Base-by-base conservation (phyloP, 2,888 invertebrate species). In the Drosophila vallismaia region DNA sequence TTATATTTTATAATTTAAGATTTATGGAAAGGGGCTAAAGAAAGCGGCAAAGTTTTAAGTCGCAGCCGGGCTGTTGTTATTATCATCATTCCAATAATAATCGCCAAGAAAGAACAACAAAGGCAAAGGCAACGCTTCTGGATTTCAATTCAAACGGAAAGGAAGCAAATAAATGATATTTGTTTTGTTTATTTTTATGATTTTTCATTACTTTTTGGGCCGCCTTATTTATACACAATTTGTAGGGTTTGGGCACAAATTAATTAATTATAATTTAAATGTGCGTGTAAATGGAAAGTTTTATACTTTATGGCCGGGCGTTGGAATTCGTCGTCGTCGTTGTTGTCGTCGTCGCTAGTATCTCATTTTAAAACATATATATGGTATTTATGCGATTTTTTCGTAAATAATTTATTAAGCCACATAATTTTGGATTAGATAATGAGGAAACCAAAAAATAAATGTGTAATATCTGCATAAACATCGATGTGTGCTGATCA, bases 341-440 rank as follows among this genome's bases (percentile, higher is more conserved):
- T 26, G 26, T 26, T n/a, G 12, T 28, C 28, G 28, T 28, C 28
- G 28, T 29, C 46, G 45, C 9, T 29, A 14, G 33, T 46, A 36
- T 42, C 8, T 8, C 31, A 31, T 38, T 40, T 36, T 55, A 49
- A 31, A 12, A 19, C 14, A 19, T 19, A 56, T 10, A 19, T 19
- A 56, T 10, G 26, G 38, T 38, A 4, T 48, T 6, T 52, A 8
- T 44, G 49, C 38, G 14, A 36, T 31, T 52, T 46, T 38, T 50
- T 45, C 9, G 40, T 56, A 57, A 74, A 68, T 69, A 57, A 72
- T 74, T 72, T 59, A 72, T 72, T 56, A 56, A 72, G 53, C 74
- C 74, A 58, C 68, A 72, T 72, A 59, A 72, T 59, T 72, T 68
- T 29, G 75, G 69, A 73, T 73, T 73, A 73, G 72, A 74, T 74